Percentiles rank a stretch among this genome's conserved stretches.
phyloP scores from a whole-genome alignment of 30 jellyfish, hydroid and myxozoan species.

The Nemopilema nomurai region DNA sequence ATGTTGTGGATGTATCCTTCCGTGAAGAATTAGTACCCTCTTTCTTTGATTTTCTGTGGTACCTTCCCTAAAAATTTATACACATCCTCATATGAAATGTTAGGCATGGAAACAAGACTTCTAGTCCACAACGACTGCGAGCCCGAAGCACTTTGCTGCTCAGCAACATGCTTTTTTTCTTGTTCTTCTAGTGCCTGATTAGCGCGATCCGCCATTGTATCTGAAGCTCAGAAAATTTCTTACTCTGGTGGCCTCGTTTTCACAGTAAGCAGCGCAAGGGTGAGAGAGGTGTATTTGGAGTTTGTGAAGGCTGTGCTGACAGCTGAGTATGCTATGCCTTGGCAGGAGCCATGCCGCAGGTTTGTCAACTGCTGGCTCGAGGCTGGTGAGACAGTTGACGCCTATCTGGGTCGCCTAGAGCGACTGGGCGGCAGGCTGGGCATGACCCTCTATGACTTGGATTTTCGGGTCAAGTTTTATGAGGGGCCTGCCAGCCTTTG shows the following conservation, averaged over 20 bases:
- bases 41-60: not conserved
- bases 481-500: slow-evolving; percentile 24
- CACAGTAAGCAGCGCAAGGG: slow-evolving; percentile 1
- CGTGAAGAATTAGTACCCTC: not conserved
- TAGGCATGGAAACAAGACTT: not conserved
- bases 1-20: not conserved
- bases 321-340: slow-evolving; percentile 3
- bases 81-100: not conserved
- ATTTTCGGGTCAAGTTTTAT: not conserved
- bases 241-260: not conserved
- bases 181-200: not conserved
- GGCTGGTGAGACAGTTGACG: slow-evolving; percentile 40
- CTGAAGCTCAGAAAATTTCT: not conserved
- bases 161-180: not conserved
- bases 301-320: slow-evolving; percentile 1
- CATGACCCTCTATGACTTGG: not conserved
- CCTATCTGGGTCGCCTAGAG: slow-evolving; percentile 3
- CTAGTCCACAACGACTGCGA: not conserved
- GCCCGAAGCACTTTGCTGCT: not conserved
- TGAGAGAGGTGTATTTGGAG: slow-evolving; percentile 4
- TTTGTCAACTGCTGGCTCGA: slow-evolving; percentile 7
- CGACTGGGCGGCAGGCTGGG: not conserved
- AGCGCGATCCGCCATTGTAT: not conserved
- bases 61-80: not conserved
- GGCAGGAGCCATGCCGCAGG: slow-evolving; percentile 3